Conservation (phyloP, 2,113 vertebrate species). For the Trogon surrucura region DNA sequence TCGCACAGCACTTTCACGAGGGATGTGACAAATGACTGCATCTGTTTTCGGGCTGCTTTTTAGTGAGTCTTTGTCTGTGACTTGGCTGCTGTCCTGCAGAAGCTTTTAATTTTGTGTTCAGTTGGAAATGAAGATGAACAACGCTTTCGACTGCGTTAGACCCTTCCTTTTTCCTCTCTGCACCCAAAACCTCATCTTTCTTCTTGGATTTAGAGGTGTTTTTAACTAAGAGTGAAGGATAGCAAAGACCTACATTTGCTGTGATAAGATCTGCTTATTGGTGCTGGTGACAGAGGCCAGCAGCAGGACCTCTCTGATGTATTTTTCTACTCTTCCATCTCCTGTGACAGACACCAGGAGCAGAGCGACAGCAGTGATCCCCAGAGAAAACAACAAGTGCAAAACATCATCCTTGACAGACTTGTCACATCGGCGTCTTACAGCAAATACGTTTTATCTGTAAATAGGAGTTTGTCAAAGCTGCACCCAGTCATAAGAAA, state of each 20-base stretch:
- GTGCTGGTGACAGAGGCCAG: neutral
- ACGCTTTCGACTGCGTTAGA: neutral
- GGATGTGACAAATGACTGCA: neutral
- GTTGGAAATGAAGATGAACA: neutral
- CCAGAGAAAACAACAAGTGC: neutral
- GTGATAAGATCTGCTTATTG: neutral
- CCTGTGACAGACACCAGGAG: neutral
- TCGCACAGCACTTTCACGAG: neutral
- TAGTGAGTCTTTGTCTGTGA: neutral
- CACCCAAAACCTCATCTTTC: neutral
- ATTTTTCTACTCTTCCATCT: neutral
- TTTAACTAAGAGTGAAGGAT: neutral
- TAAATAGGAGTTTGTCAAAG: neutral
- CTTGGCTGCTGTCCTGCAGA: conserved; percentile 1
- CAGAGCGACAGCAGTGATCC: neutral
- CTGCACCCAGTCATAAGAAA: neutral
- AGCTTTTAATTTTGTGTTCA: neutral
- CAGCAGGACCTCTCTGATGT: neutral
- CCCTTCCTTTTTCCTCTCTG: neutral
- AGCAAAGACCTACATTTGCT: neutral
- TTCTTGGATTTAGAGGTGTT: neutral
- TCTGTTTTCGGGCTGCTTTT: neutral
- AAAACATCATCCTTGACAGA: neutral
- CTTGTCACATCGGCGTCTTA: fast-evolving
- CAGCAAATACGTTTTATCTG: neutral